phyloP scores from a whole-genome alignment of 1,140 invertebrate species.

The Eumeta japonica region DNA sequence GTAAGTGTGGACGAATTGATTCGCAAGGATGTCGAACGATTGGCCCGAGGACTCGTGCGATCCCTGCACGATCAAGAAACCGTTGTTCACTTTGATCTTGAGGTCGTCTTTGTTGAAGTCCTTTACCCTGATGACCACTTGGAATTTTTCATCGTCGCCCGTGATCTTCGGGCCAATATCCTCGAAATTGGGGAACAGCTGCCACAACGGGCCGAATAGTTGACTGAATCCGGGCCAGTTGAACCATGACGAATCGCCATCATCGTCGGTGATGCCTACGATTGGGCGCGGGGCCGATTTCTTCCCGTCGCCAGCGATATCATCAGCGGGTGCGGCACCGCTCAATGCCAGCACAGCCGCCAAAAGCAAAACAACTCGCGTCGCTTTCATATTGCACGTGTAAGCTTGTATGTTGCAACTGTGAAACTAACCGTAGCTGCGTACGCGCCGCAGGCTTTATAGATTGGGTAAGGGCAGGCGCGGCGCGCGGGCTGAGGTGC shows the following conservation, averaged over 20 bases:
- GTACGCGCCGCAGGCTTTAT: conserved; percentile 42
- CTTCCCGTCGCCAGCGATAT: conserved; percentile 11
- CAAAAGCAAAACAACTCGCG: conserved; percentile 30
- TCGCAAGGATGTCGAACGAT: conserved; percentile 38
- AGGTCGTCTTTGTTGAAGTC: conserved; percentile 40
- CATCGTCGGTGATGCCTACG: conserved; percentile 25
- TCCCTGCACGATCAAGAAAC: conserved; percentile 44
- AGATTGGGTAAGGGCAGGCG: conserved; percentile 27
- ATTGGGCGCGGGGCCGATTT: conserved; percentile 22
- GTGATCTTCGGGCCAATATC: conserved; percentile 38
- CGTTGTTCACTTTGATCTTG: conserved; percentile 40
- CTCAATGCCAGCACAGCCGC: conserved; percentile 24
- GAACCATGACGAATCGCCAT: conserved; percentile 38
- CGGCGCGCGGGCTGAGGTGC: conserved; percentile 20
- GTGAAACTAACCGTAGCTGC: conserved; percentile 36
- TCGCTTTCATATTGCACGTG: conserved; percentile 36
- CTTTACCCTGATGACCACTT: conserved; percentile 40
- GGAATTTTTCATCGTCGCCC: conserved; percentile 36
- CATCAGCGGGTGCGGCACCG: conserved; percentile 26
- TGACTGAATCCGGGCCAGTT: conserved; percentile 32
- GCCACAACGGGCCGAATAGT: conserved; percentile 36
- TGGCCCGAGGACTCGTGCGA: conserved; percentile 38
- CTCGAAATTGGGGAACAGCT: conserved; percentile 37
- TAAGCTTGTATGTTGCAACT: conserved; percentile 15
- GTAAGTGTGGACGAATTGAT: conserved; percentile 49